These are phyloP conservation scores for Amyelois transitella DNA, from an alignment of 1,140 invertebrate genomes.

Conservation along the genomic window DNA sequence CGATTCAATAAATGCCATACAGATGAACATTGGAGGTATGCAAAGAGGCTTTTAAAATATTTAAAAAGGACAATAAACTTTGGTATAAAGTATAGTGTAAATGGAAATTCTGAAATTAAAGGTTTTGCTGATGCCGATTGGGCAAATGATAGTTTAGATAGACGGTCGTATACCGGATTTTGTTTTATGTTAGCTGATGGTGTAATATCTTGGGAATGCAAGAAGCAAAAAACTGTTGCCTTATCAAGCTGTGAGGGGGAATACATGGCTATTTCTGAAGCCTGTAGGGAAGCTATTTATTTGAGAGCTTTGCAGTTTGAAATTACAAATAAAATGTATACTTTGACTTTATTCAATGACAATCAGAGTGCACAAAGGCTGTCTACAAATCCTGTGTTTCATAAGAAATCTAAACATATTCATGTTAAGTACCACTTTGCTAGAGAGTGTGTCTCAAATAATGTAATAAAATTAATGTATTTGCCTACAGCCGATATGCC, in stretches of 20 bases:
- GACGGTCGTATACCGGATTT: too few relatives aligned
- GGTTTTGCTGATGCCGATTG: too few relatives aligned
- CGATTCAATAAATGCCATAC: constrained; percentile 55
- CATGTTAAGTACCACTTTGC: too few relatives aligned
- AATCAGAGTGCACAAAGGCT: too few relatives aligned
- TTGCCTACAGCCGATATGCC: background rate
- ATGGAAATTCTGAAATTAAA: background rate
- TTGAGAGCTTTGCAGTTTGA: too few relatives aligned
- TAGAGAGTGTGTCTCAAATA: background rate
- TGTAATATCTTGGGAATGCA: too few relatives aligned
- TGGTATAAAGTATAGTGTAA: background rate
- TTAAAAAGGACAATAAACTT: background rate
- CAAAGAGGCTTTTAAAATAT: constrained; percentile 49
- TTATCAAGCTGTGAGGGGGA: too few relatives aligned
- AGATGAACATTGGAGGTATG: constrained; percentile 49
- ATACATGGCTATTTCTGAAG: too few relatives aligned
- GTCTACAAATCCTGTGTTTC: background rate
- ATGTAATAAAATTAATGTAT: background rate
- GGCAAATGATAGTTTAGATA: background rate
- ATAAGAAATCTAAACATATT: background rate
- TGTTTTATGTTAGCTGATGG: too few relatives aligned
- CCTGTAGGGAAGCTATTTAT: background rate
- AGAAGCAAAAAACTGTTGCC: too few relatives aligned
- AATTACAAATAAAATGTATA: too few relatives aligned
- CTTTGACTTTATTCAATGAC: too few relatives aligned